Conservation (phyloP, 2,888 invertebrate genomes). For the Hyposoter dolosus region DNA sequence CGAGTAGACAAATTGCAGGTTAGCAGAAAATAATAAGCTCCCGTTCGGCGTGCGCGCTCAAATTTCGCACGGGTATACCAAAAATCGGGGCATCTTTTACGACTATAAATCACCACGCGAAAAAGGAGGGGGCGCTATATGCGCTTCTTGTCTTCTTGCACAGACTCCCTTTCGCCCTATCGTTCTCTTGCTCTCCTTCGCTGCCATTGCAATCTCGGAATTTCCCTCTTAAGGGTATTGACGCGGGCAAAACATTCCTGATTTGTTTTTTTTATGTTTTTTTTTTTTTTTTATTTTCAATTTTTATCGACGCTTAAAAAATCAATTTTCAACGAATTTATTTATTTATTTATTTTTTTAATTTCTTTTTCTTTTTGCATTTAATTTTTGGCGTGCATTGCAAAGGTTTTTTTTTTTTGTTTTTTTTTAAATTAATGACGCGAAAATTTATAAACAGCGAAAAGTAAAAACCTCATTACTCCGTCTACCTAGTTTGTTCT, state of each 20-base stretch:
- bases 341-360: too few species aligned
- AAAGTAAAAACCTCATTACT: background rate
- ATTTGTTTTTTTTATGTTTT: too few species aligned
- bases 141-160: conserved; percentile 74
- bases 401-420: too few species aligned
- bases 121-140: conserved; percentile 66
- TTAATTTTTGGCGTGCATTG: too few species aligned
- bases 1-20: conserved; percentile 84
- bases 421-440: background rate
- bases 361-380: too few species aligned
- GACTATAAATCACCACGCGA: conserved; percentile 81
- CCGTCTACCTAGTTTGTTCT: background rate
- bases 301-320: too few species aligned
- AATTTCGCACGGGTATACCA: conserved; percentile 75
- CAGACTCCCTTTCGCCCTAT: conserved; percentile 20
- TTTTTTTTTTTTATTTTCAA: too few species aligned
- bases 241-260: too few species aligned
- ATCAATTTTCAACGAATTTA: too few species aligned
- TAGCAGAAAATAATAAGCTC: conserved; percentile 83
- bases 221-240: background rate
- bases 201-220: conserved; percentile 1
- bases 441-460: background rate
- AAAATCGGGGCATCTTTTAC: conserved; percentile 80
- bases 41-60: conserved; percentile 75
- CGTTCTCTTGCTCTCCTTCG: conserved; percentile 19